Evolutionary conservation across 2,797 vertebrate species (phyloP).

Genomic region (Agapornis canus): DNA sequence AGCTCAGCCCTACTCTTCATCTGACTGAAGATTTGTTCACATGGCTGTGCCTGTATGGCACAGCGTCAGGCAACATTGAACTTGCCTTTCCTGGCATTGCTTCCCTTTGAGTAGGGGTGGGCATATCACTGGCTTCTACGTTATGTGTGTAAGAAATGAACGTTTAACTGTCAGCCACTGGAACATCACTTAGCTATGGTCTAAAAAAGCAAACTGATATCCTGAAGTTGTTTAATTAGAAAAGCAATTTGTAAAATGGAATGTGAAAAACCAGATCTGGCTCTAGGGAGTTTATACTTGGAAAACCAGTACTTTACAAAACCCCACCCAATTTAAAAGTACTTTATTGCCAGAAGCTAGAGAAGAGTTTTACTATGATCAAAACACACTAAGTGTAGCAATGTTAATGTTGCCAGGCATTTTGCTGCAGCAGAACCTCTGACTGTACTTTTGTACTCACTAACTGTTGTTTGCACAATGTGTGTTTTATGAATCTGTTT

Average conservation of each 20-base stretch:
- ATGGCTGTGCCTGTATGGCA: background rate
- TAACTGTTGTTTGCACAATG: background rate
- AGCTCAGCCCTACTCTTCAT: background rate
- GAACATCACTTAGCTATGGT: background rate
- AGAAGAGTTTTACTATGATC: background rate
- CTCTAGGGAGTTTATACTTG: background rate
- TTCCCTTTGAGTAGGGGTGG: background rate
- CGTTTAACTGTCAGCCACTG: background rate
- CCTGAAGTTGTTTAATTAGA: background rate
- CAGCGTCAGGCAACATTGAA: accelerated
- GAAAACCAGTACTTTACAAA: background rate
- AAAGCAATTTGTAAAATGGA: background rate
- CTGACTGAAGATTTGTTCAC: background rate
- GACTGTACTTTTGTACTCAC: background rate
- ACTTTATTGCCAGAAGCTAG: background rate
- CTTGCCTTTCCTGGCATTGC: background rate
- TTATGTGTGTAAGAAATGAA: background rate
- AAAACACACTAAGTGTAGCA: background rate
- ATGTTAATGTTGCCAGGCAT: background rate
- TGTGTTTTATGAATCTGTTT: background rate
- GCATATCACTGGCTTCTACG: background rate
- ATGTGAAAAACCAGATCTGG: accelerated
- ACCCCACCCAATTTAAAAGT: background rate
- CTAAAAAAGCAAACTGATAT: background rate
- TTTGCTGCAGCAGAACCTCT: background rate